Conservation (phyloP, 2,888 invertebrate species). For the Meghimatium bilineatum region DNA sequence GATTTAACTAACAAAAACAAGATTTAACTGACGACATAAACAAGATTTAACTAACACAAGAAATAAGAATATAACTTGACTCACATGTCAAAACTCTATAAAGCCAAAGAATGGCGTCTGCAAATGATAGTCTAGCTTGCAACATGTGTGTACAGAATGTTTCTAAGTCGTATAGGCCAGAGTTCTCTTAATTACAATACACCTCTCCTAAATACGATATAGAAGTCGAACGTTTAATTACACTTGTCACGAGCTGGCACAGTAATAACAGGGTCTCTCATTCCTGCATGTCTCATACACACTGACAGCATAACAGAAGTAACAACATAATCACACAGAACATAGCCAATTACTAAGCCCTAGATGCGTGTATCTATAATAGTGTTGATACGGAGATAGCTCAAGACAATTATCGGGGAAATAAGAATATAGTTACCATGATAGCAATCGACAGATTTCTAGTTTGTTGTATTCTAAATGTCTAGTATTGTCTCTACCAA, state of each 20-base stretch:
- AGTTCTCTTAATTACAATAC: background rate
- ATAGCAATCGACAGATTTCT: background rate
- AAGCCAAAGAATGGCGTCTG: too few relatives aligned
- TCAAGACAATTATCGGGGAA: background rate
- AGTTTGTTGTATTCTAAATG: too few relatives aligned
- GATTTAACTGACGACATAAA: too few relatives aligned
- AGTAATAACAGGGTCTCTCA: conserved; percentile 18
- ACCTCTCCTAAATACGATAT: background rate
- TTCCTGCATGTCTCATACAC: background rate
- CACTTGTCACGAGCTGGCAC: background rate
- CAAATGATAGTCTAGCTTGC: too few relatives aligned
- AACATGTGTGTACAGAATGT: too few relatives aligned
- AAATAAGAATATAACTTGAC: too few relatives aligned
- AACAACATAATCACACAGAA: background rate
- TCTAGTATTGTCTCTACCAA: too few relatives aligned
- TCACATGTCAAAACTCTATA: too few relatives aligned
- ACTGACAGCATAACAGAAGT: background rate
- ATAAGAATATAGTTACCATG: background rate
- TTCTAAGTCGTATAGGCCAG: too few relatives aligned
- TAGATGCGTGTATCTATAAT: background rate
- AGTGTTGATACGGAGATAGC: background rate
- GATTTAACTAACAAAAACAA: too few relatives aligned
- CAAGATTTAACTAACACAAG: too few relatives aligned
- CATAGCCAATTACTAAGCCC: background rate
- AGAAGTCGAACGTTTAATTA: background rate